Evolutionary conservation across 2,888 invertebrate species (phyloP), one percentile per base, ranked within the genome.

Genomic region (Lutraria lutraria): DNA sequence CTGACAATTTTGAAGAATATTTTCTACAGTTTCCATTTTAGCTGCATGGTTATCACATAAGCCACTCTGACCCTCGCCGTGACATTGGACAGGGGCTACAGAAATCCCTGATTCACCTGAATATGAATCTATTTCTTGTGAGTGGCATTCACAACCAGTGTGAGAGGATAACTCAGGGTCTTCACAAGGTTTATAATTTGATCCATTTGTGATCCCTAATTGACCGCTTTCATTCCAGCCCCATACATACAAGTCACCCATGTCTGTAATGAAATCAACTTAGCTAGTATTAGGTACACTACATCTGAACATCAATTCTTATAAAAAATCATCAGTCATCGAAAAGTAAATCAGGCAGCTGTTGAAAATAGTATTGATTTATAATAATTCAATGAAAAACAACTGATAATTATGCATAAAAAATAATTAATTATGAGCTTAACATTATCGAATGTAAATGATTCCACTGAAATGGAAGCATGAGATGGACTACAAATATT

Each of bases 141-240:
- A n/a, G n/a, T 63, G 21, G 21, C 21, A n/a, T 63, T 63, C 63
- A 63, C n/a, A 63, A n/a, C 25, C 3, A n/a, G 1, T 63, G n/a
- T n/a, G n/a, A 21, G 63, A 34, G 31, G 29, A 76, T 31, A 34
- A 31, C 21, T 15, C 21, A 31, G 29, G 31, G 6, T 25, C 76
- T 31, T 31, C 29, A 31, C 56, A 3, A 56, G 13, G 16, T 31
- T 76, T 3, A 76, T 19, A 15, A 16, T 76, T 54, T 29, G 76
- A 82, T 53, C 76, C 53, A 87, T 87, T 93, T 15, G 95, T 94
- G 13, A 98, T 96, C 13, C 99, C 99, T 25, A 99, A 97, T 96
- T 99, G 98, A 0, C 99, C 99, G 94, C 97, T 97, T 91, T 98
- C 98, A 97, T 99, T 99, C 98, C 98, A 98, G 13, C 99, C 99